Evolutionary conservation across 2,797 vertebrate genomes (phyloP), one percentile per base, ranked within the genome.

Genomic region (Dermochelys coriacea): DNA sequence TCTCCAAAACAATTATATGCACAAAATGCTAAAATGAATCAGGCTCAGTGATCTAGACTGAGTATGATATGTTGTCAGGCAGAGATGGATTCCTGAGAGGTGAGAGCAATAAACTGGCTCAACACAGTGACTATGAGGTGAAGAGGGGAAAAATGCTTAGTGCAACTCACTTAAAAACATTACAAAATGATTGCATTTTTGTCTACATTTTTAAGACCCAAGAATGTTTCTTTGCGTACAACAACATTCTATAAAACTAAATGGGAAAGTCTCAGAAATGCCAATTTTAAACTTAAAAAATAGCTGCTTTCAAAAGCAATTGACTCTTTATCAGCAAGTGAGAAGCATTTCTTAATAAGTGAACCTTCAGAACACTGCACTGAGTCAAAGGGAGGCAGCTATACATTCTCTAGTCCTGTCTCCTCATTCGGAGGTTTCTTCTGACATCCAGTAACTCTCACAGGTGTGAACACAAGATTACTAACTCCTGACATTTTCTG

Each of bases 401-500:
- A n/a, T 85, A 57, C 71, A 59, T 71, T 90, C 51, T 71, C 84
- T n/a, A 85, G 3, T 90, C 86, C 55, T 29, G 81, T 82, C 59
- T 88, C 55, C 61, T 52, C 45, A 51, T 91, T 93, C 71, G 49
- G 45, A 23, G 45, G 75, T 45, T 92, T 64, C 90, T 71, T 71
- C 31, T 92, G 71, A 51, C 50, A 80, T 12, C 52, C 23, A 94
- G 82, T 82, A 64, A 45, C 64, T 92, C 82, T 78, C 49, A 84
- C 45, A 75, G 54, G 37, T 92, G 41, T 34, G 37, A 41, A 82
- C 4, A 57, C 23, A 82, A 71, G 34, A 89, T 90, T 80, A 88
- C 34, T 92, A 52, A 37, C 84, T 49, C 79, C 15, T 79, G 75
- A 85, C 84, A 85, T 94, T 90, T 83, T 81, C 50, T 85, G 27